phyloP scores from a whole-genome alignment of 1,140 invertebrate species.

The Drosophila mayri region DNA sequence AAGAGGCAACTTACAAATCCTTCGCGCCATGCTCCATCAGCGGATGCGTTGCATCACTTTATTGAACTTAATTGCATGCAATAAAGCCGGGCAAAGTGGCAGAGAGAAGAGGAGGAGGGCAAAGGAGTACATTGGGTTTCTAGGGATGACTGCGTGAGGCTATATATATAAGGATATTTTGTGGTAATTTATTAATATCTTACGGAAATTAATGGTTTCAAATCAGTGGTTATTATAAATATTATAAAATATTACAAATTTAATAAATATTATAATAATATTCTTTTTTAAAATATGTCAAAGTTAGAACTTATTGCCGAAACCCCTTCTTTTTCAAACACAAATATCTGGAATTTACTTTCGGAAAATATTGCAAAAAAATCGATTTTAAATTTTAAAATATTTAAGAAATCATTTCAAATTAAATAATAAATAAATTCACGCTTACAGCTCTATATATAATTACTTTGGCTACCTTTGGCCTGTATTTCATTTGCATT shows the following conservation, averaged over 20 bases:
- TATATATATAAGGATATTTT: not conserved
- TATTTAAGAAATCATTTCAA: not conserved
- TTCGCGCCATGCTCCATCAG: slow-evolving; percentile 17
- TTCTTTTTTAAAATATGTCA: too few relatives aligned
- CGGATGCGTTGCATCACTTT: slow-evolving; percentile 57
- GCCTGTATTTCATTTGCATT: slow-evolving; percentile 34
- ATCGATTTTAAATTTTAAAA: not conserved
- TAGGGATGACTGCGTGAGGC: not conserved
- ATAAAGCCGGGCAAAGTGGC: slow-evolving; percentile 57
- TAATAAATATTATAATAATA: not conserved
- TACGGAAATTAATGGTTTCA: not conserved
- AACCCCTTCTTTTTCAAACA: too few relatives aligned
- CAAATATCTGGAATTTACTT: not conserved
- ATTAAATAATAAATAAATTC: not conserved
- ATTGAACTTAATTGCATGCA: slow-evolving; percentile 81
- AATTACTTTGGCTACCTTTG: slow-evolving; percentile 23
- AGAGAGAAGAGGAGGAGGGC: not conserved
- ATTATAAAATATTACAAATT: not conserved
- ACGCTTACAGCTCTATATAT: not conserved
- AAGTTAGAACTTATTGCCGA: too few relatives aligned
- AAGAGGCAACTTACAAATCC: slow-evolving; percentile 37
- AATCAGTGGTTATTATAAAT: too few relatives aligned
- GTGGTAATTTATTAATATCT: not conserved
- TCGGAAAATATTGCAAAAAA: not conserved
- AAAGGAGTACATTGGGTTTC: not conserved